Evolutionary conservation across 2,888 invertebrate genomes (phyloP).

Genomic region (Syritta pipiens): DNA sequence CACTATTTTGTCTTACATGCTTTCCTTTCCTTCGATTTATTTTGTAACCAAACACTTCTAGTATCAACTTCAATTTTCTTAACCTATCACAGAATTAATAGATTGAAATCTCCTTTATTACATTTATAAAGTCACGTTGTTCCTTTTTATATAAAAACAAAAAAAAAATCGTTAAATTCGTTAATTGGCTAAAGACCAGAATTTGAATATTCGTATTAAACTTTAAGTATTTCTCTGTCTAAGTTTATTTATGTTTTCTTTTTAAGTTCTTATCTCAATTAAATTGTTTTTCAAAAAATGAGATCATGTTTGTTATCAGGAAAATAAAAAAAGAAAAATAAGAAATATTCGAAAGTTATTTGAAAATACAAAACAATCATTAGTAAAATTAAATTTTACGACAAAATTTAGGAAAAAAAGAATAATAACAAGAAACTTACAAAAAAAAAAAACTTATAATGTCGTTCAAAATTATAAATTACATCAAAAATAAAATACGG

Average conservation of each 20-base stretch:
- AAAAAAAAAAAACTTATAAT: constrained; percentile 8
- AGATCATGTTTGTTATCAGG: constrained; percentile 31
- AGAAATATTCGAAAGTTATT: constrained; percentile 39
- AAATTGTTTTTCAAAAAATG: constrained; percentile 60
- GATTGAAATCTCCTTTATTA: constrained; percentile 44
- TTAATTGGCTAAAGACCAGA: constrained; percentile 38
- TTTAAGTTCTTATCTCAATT: constrained; percentile 46
- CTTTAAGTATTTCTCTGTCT: constrained; percentile 35
- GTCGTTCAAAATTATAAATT: constrained; percentile 58
- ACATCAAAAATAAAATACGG: constrained; percentile 10
- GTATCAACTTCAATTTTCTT: neutral
- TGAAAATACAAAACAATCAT: constrained; percentile 54
- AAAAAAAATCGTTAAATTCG: constrained; percentile 33
- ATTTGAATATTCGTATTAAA: constrained; percentile 16
- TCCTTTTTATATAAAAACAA: constrained; percentile 47
- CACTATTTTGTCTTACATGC: too few relatives aligned
- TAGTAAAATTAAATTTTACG: constrained; percentile 66
- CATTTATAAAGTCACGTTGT: constrained; percentile 51
- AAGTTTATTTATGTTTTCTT: constrained; percentile 42
- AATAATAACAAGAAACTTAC: neutral
- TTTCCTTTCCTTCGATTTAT: too few relatives aligned
- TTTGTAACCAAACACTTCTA: too few relatives aligned
- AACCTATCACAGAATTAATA: neutral
- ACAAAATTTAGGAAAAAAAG: constrained; percentile 26
- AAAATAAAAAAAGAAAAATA: neutral